Base-by-base conservation (phyloP, 2,888 invertebrate genomes). In the Euplagia quadripunctaria region DNA sequence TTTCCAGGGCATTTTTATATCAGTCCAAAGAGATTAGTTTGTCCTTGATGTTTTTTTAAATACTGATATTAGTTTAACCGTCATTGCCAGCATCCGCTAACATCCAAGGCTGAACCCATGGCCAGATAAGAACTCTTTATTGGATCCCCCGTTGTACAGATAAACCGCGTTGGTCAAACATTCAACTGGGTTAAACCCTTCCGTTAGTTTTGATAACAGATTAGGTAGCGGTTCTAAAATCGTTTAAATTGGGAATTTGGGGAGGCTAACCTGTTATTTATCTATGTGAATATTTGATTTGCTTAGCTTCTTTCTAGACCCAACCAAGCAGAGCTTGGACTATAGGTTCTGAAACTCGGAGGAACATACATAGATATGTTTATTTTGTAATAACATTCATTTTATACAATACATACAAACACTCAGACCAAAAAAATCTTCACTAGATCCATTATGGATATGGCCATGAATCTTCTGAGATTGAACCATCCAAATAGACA, bases 121-220 rank as follows among this genome's bases (percentile, higher is more conserved):
- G 76, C 80, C 78, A 86, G 93, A 94, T 94, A 93, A 92, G 86
- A 80, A 81, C 74, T 82, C 84, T 87, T 87, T 87, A 87, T 84
- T 84, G 85, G 89, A 86, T 87, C 81, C 81, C 85, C 84, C 83
- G 85, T 85, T 86, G 84, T 79, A 86, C 78, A 89, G 89, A 90
- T 91, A 92, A 87, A 76, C 76, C 46, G 12, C 75, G 85, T 81
- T 89, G 89, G 88, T 84, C 90, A 91, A 92, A 92, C 87, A 90
- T 73, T 73, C 75, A 93, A 90, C 82, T 90, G 85, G 93, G 92
- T 92, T 93, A 91, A 92, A 86, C 89, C 89, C 86, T 88, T 88
- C 77, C 55, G 86, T 87, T 82, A 80, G 84, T 88, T 87, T 86
- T 88, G 87, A 87, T 86, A 86, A 70, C 78, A 77, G 73, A 49